A percentile compares a stretch with the other conserved stretches of the same genome.
Evolutionary conservation across 2,113 vertebrate genomes (phyloP).

Genomic region (Oreotrochilus melanogaster): DNA sequence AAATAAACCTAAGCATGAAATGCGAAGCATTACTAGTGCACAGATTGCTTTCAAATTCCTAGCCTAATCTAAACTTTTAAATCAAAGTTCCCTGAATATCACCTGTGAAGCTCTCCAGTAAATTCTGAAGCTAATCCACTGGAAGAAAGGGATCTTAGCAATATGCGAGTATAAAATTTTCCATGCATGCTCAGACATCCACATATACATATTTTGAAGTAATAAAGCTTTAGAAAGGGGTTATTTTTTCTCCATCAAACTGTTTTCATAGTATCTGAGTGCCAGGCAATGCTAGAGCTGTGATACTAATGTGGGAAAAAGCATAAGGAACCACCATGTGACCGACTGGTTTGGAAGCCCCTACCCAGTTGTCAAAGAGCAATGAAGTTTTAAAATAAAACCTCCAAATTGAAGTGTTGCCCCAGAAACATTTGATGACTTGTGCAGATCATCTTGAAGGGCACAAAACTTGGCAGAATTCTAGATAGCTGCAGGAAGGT

Average conservation of each 20-base stretch:
- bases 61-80: not conserved
- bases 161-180: not conserved
- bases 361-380: not conserved
- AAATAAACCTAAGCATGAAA: not conserved
- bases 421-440: not conserved
- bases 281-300: not conserved
- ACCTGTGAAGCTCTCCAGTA: not conserved
- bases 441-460: not conserved
- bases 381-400: not conserved
- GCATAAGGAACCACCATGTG: not conserved
- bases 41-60: not conserved
- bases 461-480: not conserved
- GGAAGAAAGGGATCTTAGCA: not conserved
- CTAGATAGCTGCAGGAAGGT: not conserved
- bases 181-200: not conserved
- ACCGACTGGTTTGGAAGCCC: not conserved
- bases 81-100: not conserved
- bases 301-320: not conserved
- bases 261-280: not conserved
- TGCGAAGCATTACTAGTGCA: not conserved
- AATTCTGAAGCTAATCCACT: not conserved
- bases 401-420: not conserved
- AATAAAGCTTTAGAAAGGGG: not conserved
- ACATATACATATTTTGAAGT: not conserved
- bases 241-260: not conserved